phyloP scores from a whole-genome alignment of 2,113 vertebrate genomes.

The Chlorodrepanis virens region DNA sequence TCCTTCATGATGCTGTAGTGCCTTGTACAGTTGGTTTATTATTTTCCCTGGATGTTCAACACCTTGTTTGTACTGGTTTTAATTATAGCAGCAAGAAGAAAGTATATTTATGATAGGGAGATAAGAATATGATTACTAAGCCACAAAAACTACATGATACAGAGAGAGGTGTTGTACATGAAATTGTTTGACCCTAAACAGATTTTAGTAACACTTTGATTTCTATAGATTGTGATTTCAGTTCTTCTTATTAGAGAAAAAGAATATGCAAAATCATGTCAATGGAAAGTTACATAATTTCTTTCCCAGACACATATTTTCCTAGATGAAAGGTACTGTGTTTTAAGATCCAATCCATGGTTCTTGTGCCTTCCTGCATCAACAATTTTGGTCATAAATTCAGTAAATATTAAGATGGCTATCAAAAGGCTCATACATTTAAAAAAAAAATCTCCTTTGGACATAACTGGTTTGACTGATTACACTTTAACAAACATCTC shows the following conservation, averaged over 20 bases:
- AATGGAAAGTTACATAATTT: neutral
- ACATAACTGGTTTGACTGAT: neutral
- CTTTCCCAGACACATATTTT: neutral
- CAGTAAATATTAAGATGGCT: neutral
- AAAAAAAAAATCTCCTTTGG: neutral
- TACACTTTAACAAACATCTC: neutral
- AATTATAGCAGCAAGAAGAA: neutral
- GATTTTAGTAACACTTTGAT: neutral
- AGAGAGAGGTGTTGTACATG: neutral
- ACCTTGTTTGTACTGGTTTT: neutral
- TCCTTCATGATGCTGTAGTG: fast-evolving
- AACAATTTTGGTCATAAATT: neutral
- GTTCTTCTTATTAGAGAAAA: neutral
- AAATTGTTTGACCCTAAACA: neutral
- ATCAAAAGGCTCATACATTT: neutral
- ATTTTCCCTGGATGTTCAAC: neutral
- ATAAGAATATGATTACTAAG: neutral
- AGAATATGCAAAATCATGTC: neutral
- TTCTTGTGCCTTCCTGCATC: neutral
- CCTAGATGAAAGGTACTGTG: neutral
- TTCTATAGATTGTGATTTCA: neutral
- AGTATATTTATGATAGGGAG: neutral
- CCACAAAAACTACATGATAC: neutral
- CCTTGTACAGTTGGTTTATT: neutral
- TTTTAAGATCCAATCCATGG: neutral